Evolutionary conservation across 2,888 invertebrate genomes (phyloP).

Genomic region (Bimastos eiseni): DNA sequence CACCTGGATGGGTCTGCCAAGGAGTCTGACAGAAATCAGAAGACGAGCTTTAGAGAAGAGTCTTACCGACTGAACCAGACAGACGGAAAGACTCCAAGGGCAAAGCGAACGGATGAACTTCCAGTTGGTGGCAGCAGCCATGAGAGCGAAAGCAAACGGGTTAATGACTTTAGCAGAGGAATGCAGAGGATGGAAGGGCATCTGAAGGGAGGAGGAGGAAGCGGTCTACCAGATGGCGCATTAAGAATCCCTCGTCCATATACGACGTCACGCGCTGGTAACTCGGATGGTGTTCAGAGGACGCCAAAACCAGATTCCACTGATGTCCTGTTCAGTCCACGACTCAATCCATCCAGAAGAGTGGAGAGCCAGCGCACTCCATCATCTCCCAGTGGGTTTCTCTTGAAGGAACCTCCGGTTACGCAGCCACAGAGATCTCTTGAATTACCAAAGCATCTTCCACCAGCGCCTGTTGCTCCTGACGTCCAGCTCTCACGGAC

Average conservation of each 20-base stretch:
- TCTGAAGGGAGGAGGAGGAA: constrained; percentile 2
- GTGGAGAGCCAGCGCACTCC: neutral
- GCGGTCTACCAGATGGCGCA: constrained; percentile 16
- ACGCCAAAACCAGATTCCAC: neutral
- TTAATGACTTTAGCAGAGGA: neutral
- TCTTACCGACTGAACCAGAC: neutral
- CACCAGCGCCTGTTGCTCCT: neutral
- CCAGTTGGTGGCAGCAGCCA: neutral
- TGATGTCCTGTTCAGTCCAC: constrained; percentile 1
- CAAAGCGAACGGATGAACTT: neutral
- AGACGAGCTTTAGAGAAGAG: neutral
- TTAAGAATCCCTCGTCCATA: constrained; percentile 18
- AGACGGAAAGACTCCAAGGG: neutral
- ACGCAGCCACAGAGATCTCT: constrained; percentile 28
- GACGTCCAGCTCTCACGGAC: neutral
- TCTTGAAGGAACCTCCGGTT: neutral
- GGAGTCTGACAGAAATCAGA: constrained; percentile 13
- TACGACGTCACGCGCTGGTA: neutral
- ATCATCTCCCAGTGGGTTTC: neutral
- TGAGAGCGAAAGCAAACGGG: neutral
- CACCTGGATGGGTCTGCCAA: neutral
- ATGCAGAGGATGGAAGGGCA: constrained; percentile 15
- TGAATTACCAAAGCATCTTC: constrained; percentile 26
- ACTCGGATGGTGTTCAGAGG: neutral
- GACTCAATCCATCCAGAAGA: neutral